Evolutionary conservation across 2,888 invertebrate genomes (phyloP), one percentile per base, ranked within the genome.

Genomic region (Seira musarum): DNA sequence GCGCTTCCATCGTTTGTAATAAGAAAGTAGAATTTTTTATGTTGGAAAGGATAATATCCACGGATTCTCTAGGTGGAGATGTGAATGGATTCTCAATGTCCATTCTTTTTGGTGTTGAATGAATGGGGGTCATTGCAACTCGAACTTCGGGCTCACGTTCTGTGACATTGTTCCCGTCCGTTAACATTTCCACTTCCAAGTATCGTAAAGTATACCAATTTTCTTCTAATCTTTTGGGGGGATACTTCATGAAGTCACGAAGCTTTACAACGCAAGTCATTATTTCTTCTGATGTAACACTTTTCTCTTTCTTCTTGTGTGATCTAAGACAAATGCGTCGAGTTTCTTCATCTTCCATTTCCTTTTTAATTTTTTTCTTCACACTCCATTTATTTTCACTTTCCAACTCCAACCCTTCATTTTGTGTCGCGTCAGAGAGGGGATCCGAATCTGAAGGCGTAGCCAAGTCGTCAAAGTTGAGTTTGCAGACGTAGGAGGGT

Each of bases 161-260:
- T 24, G 63, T 24, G 21, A 24, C 6, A 19, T 19, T 49, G 17
- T 25, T 15, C 3, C n/a, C 17, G 3, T 10, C 13, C 46, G 53
- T 65, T 17, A 74, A 22, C 17, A 79, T 24, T 21, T 80, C 80
- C 0, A 74, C 67, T 46, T 60, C 71, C 17, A n/a, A 13, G 0
- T n/a, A n/a, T 22, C 70, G 75, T 19, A 63, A 71, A 13, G 76
- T 61, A 57, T 68, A 67, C 72, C 25, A 68, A 25, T 67, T 63
- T 15, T 81, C 81, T 19, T 72, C 49, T 2, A 67, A 2, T 1
- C 65, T 76, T 10, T 3, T 57, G 0, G 6, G 1, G 0, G 81
- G 81, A 57, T 57, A 60, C 22, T 68, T 71, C 0, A 81, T 64
- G 68, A 81, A 81, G 69, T 77, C 72, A 13, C 72, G 17, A n/a